Percentiles rank a stretch among this genome's conserved stretches.
phyloP scores from a whole-genome alignment of 2,888 invertebrate species.

The Clostera curtula region DNA sequence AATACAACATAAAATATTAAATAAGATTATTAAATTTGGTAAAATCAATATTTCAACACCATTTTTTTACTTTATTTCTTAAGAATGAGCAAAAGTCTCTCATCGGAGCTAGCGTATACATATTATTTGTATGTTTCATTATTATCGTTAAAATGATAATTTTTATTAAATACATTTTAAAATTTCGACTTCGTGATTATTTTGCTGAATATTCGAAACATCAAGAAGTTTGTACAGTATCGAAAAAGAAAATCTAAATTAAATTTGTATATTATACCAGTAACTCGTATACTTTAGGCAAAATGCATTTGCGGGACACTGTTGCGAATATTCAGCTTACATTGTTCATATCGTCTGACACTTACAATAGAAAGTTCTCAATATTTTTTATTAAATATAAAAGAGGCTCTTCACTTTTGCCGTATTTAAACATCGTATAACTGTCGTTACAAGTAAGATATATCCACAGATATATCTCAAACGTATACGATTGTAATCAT shows the following conservation, averaged over 20 bases:
- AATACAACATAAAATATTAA: constrained; percentile 89
- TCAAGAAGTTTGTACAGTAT: constrained; percentile 14
- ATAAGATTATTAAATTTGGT: constrained; percentile 85
- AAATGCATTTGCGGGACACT: constrained; percentile 8
- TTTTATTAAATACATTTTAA: constrained; percentile 56
- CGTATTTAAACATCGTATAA: constrained; percentile 72
- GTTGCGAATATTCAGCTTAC: constrained; percentile 31
- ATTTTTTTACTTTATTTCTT: constrained; percentile 59
- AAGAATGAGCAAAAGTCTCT: constrained; percentile 78
- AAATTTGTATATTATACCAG: constrained; percentile 17
- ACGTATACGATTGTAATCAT: constrained; percentile 84
- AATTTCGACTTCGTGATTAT: constrained; percentile 41
- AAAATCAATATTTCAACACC: constrained; percentile 80
- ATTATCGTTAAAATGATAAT: constrained; percentile 77
- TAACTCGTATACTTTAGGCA: constrained; percentile 24
- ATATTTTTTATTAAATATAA: constrained; percentile 70
- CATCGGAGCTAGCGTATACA: constrained; percentile 85
- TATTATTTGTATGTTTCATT: constrained; percentile 77
- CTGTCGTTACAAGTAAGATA: constrained; percentile 67
- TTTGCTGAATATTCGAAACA: constrained; percentile 34
- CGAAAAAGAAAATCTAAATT: constrained; percentile 21
- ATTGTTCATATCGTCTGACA: constrained; percentile 51
- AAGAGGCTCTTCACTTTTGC: constrained; percentile 63
- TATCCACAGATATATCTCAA: constrained; percentile 63
- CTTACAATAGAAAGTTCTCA: constrained; percentile 67